A percentile compares a stretch with the other conserved stretches of the same genome.
These are phyloP conservation scores for Botrylloides violaceus DNA, from an alignment of 23 tunicate genomes.

Conservation along the genomic window DNA sequence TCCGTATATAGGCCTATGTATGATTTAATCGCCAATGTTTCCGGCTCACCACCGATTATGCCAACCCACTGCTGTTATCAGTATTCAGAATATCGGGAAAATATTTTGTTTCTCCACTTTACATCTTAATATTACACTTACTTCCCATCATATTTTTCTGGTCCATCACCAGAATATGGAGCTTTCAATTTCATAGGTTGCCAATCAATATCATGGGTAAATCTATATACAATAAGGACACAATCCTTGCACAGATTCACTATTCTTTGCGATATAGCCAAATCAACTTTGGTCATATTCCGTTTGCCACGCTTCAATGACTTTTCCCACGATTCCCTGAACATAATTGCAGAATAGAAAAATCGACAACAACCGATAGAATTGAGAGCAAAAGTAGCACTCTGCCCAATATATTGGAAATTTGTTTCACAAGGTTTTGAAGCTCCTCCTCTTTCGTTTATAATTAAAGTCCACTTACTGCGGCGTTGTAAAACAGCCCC, in stretches of 20 bases:
- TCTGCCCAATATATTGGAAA: background rate
- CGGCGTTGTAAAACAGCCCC: constrained; percentile 73
- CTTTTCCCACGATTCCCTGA: constrained; percentile 76
- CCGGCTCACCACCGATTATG: too few species aligned
- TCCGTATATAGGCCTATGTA: too few species aligned
- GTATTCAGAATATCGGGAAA: background rate
- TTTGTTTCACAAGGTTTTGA: too few species aligned
- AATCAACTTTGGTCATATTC: constrained; percentile 41
- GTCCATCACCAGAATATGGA: background rate
- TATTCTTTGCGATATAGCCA: constrained; percentile 57
- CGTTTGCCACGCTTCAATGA: constrained; percentile 75
- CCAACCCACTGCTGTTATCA: background rate
- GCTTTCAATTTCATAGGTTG: background rate
- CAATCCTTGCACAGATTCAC: constrained; percentile 81
- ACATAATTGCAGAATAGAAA: background rate
- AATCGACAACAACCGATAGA: too few species aligned
- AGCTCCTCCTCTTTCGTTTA: too few species aligned
- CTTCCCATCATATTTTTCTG: background rate
- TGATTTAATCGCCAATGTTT: too few species aligned
- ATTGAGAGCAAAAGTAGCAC: too few species aligned
- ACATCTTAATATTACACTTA: background rate
- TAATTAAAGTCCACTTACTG: too few species aligned
- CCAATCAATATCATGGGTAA: constrained; percentile 45
- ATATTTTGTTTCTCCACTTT: background rate
- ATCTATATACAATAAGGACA: constrained; percentile 70